Percentiles rank a stretch among this genome's conserved stretches.
These are phyloP conservation scores for Vidua macroura DNA, from an alignment of 2,113 vertebrate species.

Conservation along the genomic window DNA sequence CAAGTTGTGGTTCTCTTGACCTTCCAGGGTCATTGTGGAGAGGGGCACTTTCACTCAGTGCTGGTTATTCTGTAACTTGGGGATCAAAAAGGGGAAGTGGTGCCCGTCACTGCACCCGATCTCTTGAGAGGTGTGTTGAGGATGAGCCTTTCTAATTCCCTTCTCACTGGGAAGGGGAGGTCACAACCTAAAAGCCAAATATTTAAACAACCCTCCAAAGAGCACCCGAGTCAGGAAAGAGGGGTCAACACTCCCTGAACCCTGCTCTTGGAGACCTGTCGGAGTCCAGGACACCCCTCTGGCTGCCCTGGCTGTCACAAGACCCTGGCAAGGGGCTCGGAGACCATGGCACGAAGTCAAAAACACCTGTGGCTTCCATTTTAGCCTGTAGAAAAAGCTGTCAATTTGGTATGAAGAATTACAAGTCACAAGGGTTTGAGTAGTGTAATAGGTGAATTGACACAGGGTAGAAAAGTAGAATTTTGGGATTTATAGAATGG, in stretches of 20 bases:
- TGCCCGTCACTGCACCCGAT: not conserved
- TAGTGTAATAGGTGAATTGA: no score
- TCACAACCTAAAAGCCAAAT: not conserved
- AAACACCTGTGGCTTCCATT: no score
- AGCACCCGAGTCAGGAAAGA: not conserved
- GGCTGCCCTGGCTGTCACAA: no score
- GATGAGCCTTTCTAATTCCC: not conserved
- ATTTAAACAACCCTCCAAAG: constrained; percentile 12
- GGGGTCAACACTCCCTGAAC: not conserved
- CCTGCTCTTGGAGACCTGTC: not conserved
- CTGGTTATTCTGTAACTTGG: not conserved
- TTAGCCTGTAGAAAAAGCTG: no score
- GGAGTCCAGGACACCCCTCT: no score
- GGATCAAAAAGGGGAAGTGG: not conserved
- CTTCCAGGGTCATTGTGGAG: not conserved
- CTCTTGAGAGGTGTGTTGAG: not conserved
- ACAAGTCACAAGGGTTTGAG: no score
- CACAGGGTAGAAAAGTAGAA: no score
- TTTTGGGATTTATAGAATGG: no score
- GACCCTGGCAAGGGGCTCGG: no score
- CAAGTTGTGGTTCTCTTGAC: not conserved
- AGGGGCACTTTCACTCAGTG: not conserved
- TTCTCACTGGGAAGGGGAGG: constrained; percentile 15
- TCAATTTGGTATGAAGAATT: no score
- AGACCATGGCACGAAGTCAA: no score